These are phyloP conservation scores for Pedionomus torquatus DNA, from an alignment of 2,113 vertebrate species.

Conservation along the genomic window DNA sequence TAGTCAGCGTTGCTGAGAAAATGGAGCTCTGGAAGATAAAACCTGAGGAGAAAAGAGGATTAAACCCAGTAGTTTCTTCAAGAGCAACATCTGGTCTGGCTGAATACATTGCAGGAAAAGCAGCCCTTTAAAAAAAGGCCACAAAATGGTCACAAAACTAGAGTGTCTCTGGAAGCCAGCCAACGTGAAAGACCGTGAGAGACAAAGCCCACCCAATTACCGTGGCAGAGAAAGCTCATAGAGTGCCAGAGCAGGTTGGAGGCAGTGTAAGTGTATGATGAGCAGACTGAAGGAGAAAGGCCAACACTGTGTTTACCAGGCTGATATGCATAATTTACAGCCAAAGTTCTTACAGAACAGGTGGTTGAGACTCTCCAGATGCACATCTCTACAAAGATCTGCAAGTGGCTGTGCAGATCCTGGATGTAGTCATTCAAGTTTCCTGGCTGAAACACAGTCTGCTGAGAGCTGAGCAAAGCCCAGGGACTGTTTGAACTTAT, in stretches of 20 bases:
- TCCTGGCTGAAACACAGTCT: not conserved
- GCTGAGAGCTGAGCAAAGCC: not conserved
- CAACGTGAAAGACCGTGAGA: not conserved
- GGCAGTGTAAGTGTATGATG: not conserved
- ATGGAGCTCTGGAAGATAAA: conserved; percentile 3
- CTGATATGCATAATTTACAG: not conserved
- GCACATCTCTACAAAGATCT: not conserved
- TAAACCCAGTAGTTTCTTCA: conserved; percentile 24
- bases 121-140: not conserved
- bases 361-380: conserved; percentile 11
- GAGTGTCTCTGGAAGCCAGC: not conserved
- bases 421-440: not conserved
- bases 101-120: not conserved
- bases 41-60: conserved; percentile 18
- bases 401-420: not conserved
- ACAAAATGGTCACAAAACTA: not conserved
- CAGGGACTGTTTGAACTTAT: not conserved
- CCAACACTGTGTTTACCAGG: not conserved
- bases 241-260: not conserved
- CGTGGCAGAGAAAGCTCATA: not conserved
- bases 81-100: conserved; percentile 29
- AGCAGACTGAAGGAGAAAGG: not conserved
- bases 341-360: not conserved
- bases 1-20: not conserved
- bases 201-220: not conserved